phyloP scores from a whole-genome alignment of 2,888 invertebrate genomes.

The Lasioglossum villosulum region DNA sequence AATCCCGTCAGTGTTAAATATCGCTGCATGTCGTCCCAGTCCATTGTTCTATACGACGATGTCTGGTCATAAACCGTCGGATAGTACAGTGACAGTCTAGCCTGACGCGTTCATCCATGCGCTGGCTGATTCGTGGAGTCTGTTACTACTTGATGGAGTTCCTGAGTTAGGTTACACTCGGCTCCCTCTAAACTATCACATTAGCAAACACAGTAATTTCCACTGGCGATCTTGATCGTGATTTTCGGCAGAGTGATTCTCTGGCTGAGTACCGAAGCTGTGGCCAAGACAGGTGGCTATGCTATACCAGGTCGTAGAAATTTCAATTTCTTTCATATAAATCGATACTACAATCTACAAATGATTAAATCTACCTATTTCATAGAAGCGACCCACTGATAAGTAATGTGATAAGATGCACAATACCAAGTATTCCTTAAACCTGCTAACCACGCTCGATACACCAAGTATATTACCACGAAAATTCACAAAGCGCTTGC shows the following conservation, averaged over 20 bases:
- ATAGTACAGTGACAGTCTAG: constrained; percentile 1
- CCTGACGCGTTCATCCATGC: not conserved
- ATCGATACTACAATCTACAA: not conserved
- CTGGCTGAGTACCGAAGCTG: not conserved
- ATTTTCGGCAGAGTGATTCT: not conserved
- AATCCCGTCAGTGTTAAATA: not conserved
- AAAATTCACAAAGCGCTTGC: not conserved
- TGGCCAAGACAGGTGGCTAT: not conserved
- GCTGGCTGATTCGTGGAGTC: not conserved
- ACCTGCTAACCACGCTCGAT: not conserved
- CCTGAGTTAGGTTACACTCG: not conserved
- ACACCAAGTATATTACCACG: not conserved
- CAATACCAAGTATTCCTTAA: no score
- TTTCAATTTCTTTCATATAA: not conserved
- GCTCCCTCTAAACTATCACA: not conserved
- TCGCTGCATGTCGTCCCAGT: not conserved
- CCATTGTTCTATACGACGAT: not conserved
- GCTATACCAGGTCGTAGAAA: not conserved
- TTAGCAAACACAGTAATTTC: not conserved
- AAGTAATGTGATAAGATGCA: no score
- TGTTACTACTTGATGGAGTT: constrained; percentile 23
- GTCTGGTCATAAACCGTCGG: not conserved
- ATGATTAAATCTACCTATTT: no score
- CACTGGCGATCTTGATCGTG: not conserved
- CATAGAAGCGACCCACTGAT: no score